Conservation (phyloP, 2,888 invertebrate species). For the Xestobium rufovillosum region DNA sequence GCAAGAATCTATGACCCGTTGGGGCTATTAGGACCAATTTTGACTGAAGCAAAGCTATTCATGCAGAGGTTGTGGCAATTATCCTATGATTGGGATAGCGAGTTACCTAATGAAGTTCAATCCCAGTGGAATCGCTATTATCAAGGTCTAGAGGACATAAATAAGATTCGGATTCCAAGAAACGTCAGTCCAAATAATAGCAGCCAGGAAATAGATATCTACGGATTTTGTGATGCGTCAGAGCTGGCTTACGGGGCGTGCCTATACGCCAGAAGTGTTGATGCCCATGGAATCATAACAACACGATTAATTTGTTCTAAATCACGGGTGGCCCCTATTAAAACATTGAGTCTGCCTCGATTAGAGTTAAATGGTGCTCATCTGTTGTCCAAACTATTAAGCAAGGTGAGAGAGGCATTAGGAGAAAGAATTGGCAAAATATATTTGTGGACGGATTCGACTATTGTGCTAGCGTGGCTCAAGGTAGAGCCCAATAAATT, state of each 20-base stretch:
- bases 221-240: constrained; percentile 27
- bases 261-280: constrained; percentile 18
- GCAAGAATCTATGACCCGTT: constrained; percentile 27
- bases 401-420: constrained; percentile 12
- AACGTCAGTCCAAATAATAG: not conserved
- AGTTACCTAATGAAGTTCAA: constrained; percentile 12
- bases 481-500: constrained; percentile 16
- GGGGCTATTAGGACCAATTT: constrained; percentile 22
- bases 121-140: constrained; percentile 12
- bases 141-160: constrained; percentile 5
- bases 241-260: constrained; percentile 23
- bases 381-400: constrained; percentile 22
- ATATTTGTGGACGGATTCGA: constrained; percentile 28
- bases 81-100: constrained; percentile 26
- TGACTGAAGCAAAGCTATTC: constrained; percentile 21
- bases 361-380: constrained; percentile 29
- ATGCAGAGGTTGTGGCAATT: constrained; percentile 24
- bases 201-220: constrained; percentile 17
- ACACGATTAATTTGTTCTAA: constrained; percentile 19
- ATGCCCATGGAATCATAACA: constrained; percentile 6
- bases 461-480: constrained; percentile 30
- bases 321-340: constrained; percentile 25
- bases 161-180: constrained; percentile 12
- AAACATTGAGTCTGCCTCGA: constrained; percentile 25
- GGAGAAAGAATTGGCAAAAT: constrained; percentile 8